Evolutionary conservation across 1,140 invertebrate genomes (phyloP).

Genomic region (Ericerus pela): DNA sequence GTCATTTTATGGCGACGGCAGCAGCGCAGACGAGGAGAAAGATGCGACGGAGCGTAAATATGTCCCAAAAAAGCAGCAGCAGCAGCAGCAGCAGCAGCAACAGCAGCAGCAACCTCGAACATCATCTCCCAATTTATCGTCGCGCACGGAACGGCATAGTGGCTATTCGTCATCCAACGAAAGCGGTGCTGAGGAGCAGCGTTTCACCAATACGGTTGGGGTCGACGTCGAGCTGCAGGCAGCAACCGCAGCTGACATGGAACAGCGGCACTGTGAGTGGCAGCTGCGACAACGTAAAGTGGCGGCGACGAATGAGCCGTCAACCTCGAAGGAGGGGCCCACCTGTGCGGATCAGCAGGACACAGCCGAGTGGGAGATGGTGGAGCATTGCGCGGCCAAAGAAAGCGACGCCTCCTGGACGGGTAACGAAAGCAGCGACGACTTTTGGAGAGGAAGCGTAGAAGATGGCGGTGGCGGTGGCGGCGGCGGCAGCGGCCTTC

Average conservation of each 20-base stretch:
- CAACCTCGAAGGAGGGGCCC: neutral
- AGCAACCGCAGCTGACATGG: neutral
- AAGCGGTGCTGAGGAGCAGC: neutral
- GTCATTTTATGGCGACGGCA: slow-evolving; percentile 1
- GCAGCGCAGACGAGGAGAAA: slow-evolving; percentile 5
- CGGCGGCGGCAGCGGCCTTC: neutral
- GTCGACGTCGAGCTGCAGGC: neutral
- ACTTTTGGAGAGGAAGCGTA: slow-evolving; percentile 21
- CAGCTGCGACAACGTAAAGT: neutral
- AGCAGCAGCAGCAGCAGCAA: too few species aligned
- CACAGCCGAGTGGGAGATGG: neutral
- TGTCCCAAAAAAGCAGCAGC: too few species aligned
- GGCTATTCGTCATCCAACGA: slow-evolving; percentile 3
- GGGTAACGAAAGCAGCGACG: slow-evolving; percentile 20
- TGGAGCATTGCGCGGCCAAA: neutral
- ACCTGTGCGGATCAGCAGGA: neutral
- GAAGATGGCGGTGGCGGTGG: neutral
- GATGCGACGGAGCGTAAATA: neutral
- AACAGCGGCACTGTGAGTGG: neutral
- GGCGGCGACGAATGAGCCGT: neutral
- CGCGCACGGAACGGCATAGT: slow-evolving; percentile 7
- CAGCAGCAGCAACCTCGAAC: too few species aligned
- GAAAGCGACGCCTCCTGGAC: neutral
- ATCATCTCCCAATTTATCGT: slow-evolving; percentile 6
- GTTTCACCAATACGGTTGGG: neutral